Conservation (phyloP, 2,888 invertebrate genomes). For the Drosophila melanosoma region DNA sequence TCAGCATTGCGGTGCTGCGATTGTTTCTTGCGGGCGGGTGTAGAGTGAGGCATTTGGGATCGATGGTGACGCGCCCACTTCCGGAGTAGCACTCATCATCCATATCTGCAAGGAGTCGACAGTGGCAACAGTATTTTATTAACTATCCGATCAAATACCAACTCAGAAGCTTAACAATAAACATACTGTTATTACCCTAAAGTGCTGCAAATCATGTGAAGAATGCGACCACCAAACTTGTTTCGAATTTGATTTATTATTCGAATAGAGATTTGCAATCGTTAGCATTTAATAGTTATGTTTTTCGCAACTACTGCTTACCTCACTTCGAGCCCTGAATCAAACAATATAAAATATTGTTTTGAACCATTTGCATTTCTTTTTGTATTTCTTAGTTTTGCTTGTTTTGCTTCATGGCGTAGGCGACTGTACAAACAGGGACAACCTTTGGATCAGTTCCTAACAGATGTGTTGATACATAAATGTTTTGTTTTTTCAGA, state of each 20-base stretch:
- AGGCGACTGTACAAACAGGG: constrained; percentile 47
- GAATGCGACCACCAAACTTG: background rate
- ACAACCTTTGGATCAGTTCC: constrained; percentile 54
- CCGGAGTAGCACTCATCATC: constrained; percentile 95
- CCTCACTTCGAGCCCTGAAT: constrained; percentile 20
- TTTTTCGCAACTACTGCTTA: constrained; percentile 10
- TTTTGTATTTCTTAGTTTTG: background rate
- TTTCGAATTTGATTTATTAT: constrained; percentile 3
- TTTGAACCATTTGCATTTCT: constrained; percentile 57
- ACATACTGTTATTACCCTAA: background rate
- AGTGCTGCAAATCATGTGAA: background rate
- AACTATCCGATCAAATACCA: background rate
- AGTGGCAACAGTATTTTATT: background rate
- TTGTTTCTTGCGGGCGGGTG: constrained; percentile 62
- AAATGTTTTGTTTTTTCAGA: constrained; percentile 62
- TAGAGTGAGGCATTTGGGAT: constrained; percentile 79
- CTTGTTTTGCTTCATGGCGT: constrained; percentile 6
- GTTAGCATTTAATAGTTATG: background rate
- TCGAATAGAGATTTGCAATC: background rate
- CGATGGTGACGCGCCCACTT: constrained; percentile 81
- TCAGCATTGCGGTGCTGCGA: constrained; percentile 58
- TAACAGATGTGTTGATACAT: constrained; percentile 55
- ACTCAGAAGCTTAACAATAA: background rate
- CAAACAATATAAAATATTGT: constrained; percentile 53
- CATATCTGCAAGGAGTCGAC: constrained; percentile 88